Evolutionary conservation across 2,888 invertebrate genomes (phyloP), one percentile per base, ranked within the genome.

Genomic region (Drosophila stalkeri): DNA sequence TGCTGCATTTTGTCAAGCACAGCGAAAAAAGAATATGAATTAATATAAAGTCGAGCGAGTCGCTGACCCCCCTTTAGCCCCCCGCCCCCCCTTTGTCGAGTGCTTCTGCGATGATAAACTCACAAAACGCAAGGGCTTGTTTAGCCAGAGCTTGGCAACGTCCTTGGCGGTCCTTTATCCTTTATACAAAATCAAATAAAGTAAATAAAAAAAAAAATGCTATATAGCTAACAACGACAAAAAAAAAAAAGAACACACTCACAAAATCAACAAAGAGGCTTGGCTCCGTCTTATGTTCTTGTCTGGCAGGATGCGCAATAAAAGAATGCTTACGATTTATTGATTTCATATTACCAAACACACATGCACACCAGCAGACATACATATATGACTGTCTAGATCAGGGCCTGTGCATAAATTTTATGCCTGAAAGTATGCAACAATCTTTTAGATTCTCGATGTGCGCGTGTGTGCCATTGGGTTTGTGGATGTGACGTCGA

Each of bases 91-190:
- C 31, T 12, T 23, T 76, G 64, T 77, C 68, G 65, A 90, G 90
- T 86, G 81, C 65, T 64, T 76, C 72, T 75, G 74, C 83, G 83
- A 76, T 77, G 83, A 90, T 88, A 88, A 85, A 88, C 90, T 90
- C 78, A 72, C 76, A 80, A 75, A 80, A 86, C 89, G 72, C 72
- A 72, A 73, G 70, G 66, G 72, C 71, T 75, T 73, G 65, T 57
- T 44, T 68, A 46, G 57, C 33, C 51, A 2, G 18, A 31, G 31
- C n/a, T 31, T n/a, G 31, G 49, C 49, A n/a, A 18, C 33, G 52
- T 67, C 66, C 65, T 56, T 62, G 46, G 59, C 51, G 54, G 27
- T 35, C 44, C 62, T 87, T 85, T 72, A 84, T 89, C 74, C 80
- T 70, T 89, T 87, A 84, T 87, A 80, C 77, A 85, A 86, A 88